Evolutionary conservation across 2,797 vertebrate genomes (phyloP).

Genomic region (Catharus ustulatus): DNA sequence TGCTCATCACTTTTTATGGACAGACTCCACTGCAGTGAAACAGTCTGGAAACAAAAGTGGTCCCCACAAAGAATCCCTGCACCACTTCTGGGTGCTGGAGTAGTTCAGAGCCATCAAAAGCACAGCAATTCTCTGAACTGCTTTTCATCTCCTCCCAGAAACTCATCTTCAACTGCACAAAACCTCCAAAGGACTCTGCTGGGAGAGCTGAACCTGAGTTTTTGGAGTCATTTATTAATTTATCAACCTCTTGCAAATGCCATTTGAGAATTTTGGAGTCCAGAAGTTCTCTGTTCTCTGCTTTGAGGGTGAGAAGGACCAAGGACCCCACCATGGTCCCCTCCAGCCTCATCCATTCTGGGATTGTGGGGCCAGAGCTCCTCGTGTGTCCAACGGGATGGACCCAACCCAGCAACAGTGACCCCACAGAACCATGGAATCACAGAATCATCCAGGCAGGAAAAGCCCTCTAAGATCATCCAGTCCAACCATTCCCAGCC

Average conservation of each 20-base stretch:
- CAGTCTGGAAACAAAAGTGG: not conserved
- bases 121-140: not conserved
- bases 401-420: not conserved
- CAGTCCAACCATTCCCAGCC: not conserved
- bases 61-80: not conserved
- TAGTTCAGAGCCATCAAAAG: not conserved
- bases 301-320: not conserved
- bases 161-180: not conserved
- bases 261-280: not conserved
- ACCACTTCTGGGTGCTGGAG: not conserved
- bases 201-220: not conserved
- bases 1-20: not conserved
- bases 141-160: not conserved
- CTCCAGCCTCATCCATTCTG: not conserved
- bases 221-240: not conserved
- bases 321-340: not conserved
- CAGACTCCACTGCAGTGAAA: not conserved
- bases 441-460: rapidly evolving
- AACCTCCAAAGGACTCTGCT: not conserved
- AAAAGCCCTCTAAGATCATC: not conserved
- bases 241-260: not conserved
- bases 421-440: not conserved
- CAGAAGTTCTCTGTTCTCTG: not conserved
- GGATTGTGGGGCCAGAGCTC: not conserved
- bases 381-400: rapidly evolving